These are phyloP conservation scores for Fregata magnificens DNA, from an alignment of 2,113 vertebrate species.

Conservation along the genomic window DNA sequence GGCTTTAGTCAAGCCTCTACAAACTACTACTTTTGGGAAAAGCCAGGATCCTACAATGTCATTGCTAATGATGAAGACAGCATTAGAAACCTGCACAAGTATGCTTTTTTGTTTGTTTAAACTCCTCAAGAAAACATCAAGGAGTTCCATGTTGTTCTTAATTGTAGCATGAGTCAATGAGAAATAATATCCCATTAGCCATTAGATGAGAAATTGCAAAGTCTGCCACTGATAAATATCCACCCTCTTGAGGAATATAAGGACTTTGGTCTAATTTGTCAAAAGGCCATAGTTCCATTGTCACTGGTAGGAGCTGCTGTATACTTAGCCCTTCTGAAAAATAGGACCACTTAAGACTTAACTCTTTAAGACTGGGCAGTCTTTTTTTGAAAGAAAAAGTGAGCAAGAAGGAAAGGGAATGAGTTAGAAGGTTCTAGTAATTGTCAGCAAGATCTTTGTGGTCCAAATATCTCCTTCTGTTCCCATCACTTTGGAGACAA, in stretches of 20 bases:
- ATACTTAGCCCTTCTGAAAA: not conserved
- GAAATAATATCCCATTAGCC: not conserved
- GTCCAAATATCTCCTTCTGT: not conserved
- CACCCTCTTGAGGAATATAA: not conserved
- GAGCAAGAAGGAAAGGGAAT: not conserved
- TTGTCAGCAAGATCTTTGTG: not conserved
- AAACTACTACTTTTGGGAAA: constrained; percentile 69
- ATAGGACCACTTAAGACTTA: not conserved
- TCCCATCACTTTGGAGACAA: not conserved
- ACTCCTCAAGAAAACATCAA: not conserved
- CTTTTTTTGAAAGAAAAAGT: not conserved
- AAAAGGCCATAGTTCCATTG: not conserved
- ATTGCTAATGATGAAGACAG: constrained; percentile 81
- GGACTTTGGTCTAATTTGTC: not conserved
- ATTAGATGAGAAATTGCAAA: not conserved
- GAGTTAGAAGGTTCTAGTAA: not conserved
- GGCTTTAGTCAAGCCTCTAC: constrained; percentile 86
- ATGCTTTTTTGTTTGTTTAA: constrained; percentile 50
- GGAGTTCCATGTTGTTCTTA: not conserved
- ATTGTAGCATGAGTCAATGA: not conserved
- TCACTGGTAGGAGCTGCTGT: not conserved
- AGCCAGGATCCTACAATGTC: constrained; percentile 79
- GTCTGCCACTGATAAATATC: not conserved
- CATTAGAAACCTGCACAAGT: constrained; percentile 82
- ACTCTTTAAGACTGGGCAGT: not conserved